Evolutionary conservation across 1,140 invertebrate species (phyloP).

Genomic region (Aphelinus certus): DNA sequence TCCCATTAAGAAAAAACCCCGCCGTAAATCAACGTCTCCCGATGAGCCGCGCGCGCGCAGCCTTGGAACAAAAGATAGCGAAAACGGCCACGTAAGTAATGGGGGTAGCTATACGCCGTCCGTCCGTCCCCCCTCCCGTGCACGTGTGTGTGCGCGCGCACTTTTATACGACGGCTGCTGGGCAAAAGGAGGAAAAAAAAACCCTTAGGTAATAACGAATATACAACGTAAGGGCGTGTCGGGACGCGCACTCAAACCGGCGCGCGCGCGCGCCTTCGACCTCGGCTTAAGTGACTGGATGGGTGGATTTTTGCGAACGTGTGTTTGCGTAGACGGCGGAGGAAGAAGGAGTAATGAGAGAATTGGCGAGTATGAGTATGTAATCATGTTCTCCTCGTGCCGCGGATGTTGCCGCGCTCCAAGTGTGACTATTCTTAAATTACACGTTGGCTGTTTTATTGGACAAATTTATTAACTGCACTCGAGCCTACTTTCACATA

Average conservation of each 20-base stretch:
- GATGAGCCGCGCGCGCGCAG: not conserved
- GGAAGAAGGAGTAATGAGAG: not conserved
- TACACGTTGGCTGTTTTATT: too few species aligned
- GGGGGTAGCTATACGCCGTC: not conserved
- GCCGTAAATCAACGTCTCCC: constrained; percentile 25
- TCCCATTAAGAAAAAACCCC: constrained; percentile 27
- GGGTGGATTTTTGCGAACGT: not conserved
- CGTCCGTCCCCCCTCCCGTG: not conserved
- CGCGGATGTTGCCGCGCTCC: too few species aligned
- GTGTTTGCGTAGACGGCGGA: constrained; percentile 9
- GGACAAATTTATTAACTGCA: not conserved
- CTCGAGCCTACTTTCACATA: too few species aligned
- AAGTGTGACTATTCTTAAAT: too few species aligned
- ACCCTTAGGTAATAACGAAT: constrained; percentile 56
- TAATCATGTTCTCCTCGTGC: not conserved
- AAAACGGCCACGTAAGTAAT: constrained; percentile 32
- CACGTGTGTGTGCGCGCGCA: not conserved
- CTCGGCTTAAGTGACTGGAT: not conserved
- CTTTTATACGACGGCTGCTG: too few species aligned
- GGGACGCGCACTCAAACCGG: not conserved
- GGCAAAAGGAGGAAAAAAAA: constrained; percentile 38
- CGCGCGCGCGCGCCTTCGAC: not conserved
- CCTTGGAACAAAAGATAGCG: constrained; percentile 26
- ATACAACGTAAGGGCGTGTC: constrained; percentile 60
- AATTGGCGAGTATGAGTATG: not conserved